These are phyloP conservation scores for Goniozus legneri DNA, from an alignment of 1,140 invertebrate species.

Conservation along the genomic window DNA sequence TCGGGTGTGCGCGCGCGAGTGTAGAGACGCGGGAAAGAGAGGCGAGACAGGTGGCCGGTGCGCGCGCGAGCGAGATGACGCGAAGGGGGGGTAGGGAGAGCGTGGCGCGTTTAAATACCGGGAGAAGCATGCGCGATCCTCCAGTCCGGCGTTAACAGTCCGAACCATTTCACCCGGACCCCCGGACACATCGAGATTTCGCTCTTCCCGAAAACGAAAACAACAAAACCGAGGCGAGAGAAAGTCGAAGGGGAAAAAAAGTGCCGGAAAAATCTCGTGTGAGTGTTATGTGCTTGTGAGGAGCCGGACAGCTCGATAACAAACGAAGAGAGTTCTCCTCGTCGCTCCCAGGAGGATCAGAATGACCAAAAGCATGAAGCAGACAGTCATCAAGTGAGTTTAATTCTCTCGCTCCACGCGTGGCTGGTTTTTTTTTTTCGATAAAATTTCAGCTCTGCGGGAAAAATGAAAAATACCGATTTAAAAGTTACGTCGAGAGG, in stretches of 20 bases:
- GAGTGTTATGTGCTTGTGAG: slow-evolving; percentile 8
- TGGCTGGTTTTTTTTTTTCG: slow-evolving; percentile 3
- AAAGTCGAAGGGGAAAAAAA: background rate
- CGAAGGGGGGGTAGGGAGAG: slow-evolving; percentile 32
- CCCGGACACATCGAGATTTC: slow-evolving; percentile 6
- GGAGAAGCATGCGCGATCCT: slow-evolving; percentile 48
- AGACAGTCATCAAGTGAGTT: slow-evolving; percentile 53
- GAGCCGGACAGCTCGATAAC: background rate
- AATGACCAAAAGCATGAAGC: slow-evolving; percentile 53
- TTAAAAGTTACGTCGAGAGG: background rate
- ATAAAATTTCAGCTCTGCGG: background rate
- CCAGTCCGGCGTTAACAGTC: slow-evolving; percentile 49
- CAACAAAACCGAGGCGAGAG: background rate
- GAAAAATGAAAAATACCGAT: background rate
- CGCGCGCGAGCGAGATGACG: slow-evolving; percentile 19
- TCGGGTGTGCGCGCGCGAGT: background rate
- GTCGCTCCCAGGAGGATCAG: background rate
- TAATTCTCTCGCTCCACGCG: background rate
- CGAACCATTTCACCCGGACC: slow-evolving; percentile 40
- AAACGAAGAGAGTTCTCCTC: background rate
- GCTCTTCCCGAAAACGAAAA: too few species aligned
- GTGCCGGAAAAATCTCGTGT: background rate
- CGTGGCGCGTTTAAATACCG: slow-evolving; percentile 51
- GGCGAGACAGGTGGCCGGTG: too few species aligned
- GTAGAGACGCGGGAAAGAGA: background rate